Conservation (phyloP, 2,888 invertebrate genomes). For the Cyrtodaria siliqua region DNA sequence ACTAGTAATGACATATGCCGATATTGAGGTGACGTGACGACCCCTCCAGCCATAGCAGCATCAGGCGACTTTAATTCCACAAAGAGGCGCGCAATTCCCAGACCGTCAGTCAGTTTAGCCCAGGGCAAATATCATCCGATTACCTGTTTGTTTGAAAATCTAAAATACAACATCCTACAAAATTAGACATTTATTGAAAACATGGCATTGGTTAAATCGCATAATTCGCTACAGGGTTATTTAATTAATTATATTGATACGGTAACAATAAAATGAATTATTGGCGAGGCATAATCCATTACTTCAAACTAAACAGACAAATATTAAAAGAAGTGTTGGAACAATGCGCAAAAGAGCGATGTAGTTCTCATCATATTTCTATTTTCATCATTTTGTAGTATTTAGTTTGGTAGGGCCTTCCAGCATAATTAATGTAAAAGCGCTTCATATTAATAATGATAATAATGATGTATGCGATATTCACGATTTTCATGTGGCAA, state of each 20-base stretch:
- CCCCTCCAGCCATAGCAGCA: conserved; percentile 15
- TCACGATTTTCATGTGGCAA: no score
- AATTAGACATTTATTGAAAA: conserved; percentile 42
- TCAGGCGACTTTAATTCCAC: not conserved
- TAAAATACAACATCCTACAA: conserved; percentile 55
- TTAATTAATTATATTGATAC: conserved; percentile 36
- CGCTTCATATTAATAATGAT: no score
- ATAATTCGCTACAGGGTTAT: conserved; percentile 19
- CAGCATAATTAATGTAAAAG: no score
- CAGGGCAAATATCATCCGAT: conserved; percentile 21
- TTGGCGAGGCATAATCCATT: no score
- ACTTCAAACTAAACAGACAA: no score
- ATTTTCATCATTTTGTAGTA: no score
- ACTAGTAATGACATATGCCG: conserved; percentile 40
- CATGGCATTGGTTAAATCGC: conserved; percentile 9
- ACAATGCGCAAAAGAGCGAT: no score
- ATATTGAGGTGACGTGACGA: conserved; percentile 10
- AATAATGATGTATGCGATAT: no score
- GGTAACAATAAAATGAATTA: conserved; percentile 20
- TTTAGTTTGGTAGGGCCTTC: no score
- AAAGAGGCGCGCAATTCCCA: conserved; percentile 2
- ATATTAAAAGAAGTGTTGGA: no score
- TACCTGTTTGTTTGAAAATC: conserved; percentile 38
- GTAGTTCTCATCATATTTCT: no score
- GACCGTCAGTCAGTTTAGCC: conserved; percentile 13